Evolutionary conservation across 2,113 vertebrate species (phyloP).

Genomic region (Tiliqua scincoides): DNA sequence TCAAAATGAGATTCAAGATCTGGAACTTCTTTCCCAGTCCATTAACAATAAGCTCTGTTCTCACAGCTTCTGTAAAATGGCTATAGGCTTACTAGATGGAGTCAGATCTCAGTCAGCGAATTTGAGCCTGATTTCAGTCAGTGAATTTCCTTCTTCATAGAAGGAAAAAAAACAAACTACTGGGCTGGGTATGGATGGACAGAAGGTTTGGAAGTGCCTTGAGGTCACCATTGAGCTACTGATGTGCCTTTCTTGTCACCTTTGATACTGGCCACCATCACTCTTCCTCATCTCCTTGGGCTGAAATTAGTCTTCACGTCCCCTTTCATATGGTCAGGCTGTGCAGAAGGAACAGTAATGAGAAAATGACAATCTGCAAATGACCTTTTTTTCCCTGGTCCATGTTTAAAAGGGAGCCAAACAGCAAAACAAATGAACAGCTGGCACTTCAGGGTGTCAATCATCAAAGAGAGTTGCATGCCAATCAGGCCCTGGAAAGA

Average conservation of each 20-base stretch:
- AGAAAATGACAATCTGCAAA: not conserved
- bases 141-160: no score
- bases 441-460: constrained; percentile 15
- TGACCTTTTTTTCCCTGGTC: not conserved
- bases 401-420: not conserved
- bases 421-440: constrained; percentile 4
- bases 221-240: not conserved
- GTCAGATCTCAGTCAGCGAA: no score
- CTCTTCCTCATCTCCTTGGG: not conserved
- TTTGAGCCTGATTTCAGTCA: no score
- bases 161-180: no score
- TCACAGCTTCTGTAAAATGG: no score
- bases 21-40: no score
- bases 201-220: no score
- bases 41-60: no score
- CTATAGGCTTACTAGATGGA: no score
- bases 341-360: not conserved
- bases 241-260: no score
- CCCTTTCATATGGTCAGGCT: not conserved
- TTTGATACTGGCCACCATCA: not conserved
- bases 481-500: constrained; percentile 17
- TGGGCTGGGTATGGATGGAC: no score
- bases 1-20: no score
- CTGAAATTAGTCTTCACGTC: not conserved
- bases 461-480: not conserved